Evolutionary conservation across 2,797 vertebrate genomes (phyloP), one percentile per base, ranked within the genome.

Genomic region (Manis javanica): DNA sequence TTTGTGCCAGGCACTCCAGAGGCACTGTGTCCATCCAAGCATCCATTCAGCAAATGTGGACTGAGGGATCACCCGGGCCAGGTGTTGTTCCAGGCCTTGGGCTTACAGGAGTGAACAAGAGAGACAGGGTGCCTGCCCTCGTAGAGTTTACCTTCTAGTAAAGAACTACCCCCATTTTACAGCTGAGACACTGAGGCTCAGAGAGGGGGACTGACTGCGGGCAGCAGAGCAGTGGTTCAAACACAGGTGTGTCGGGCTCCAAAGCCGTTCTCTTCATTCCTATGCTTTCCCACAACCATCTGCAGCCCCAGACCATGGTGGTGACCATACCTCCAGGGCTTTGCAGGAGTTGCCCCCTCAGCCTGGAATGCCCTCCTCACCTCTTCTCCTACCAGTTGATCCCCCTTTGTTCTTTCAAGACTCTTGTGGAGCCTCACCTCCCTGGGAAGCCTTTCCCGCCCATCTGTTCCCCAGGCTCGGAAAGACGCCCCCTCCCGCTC

Each of bases 91-190:
- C 14, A 79, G 77, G 75, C 53, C 26, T 69, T 49, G 37, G 57
- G 61, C 49, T 68, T 12, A 15, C 3, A 16, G 37, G 49, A 49
- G 23, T 0, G 21, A 85, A 46, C 0, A 24, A 63, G 42, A 49
- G 63, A 42, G 23, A 34, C 1, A 21, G 12, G 16, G 53, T 26
- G 21, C 24, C 55, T 61, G 78, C 14, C 53, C 11, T 84, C 18
- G 29, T 0, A 16, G 16, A 82, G 26, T 8, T 39, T 21, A 37
- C 0, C 1, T 55, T 57, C 49, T 34, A 21, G 19, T 9, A 19
- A 23, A 24, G 53, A 75, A 39, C 21, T 24, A 34, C 3, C 2
- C n/a, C 23, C 18, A 42, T 29, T 94, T 88, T 75, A 59, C 11
- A 57, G 79, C 18, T 13, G 75, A 74, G 53, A 82, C 79, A 15